Evolutionary conservation across 2,888 invertebrate species (phyloP), one percentile per base, ranked within the genome.

Genomic region (Pomacea canaliculata): DNA sequence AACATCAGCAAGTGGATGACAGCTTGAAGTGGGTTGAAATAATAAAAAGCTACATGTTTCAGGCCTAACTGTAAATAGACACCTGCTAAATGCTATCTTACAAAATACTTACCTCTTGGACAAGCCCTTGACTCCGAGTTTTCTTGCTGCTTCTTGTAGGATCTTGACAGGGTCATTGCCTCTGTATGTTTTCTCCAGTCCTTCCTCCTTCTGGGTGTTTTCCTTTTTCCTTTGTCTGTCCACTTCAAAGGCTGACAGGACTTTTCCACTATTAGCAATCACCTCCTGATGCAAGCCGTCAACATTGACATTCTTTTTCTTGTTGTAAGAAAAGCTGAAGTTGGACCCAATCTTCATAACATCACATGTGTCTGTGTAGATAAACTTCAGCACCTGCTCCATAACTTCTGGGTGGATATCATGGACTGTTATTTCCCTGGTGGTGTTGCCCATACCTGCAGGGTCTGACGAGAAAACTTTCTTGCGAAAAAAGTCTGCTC

Each of bases 281-380:
- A n/a, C n/a, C 48, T 68, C 60, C 16, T 10, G 10, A n/a, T 63
- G 23, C 7, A 2, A 12, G n/a, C 10, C n/a, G 9, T 19, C 27
- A 63, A 10, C 16, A 12, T 63, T 2, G 2, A 18, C 63, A 23
- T 12, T 49, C 49, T 19, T 51, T 60, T 68, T 68, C 67, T 73
- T 59, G 56, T 56, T 46, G 60, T 60, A 59, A 19, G 59, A 27
- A 60, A 73, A 72, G 8, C 63, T 46, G 23, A 70, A 84, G 78
- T 83, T 83, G 27, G 84, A 77, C 10, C 88, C 94, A 59, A 92
- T 83, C 71, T 92, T 92, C 0, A 93, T 89, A 37, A 94, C 92
- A 83, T 94, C 93, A 86, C 94, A 95, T 0, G 91, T 91, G 9
- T 94, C 93, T 0, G 94, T 94, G 87, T 96, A 96, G 84, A 96